Evolutionary conservation across 2,888 invertebrate species (phyloP), one percentile per base, ranked within the genome.

Genomic region (Perdita meconis): DNA sequence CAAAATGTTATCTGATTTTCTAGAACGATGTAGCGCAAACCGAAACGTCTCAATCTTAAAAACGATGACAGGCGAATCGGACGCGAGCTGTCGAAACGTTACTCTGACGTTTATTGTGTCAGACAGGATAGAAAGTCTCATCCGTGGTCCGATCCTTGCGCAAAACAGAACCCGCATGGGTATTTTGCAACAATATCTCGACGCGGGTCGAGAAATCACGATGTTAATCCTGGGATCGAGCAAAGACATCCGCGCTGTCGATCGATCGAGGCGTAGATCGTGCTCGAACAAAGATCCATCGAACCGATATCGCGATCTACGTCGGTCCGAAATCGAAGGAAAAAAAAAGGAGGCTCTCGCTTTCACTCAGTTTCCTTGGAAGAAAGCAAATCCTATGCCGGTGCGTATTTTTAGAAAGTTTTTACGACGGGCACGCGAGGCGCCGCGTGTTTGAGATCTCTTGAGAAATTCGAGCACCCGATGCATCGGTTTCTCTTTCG

Each of bases 371-470:
- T 72, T 67, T 78, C 47, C 67, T 47, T 24, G 38, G 68, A 78
- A 65, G 78, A 69, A 78, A 78, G 78, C 64, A 67, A 72, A 67
- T 71, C 63, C 67, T 65, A 60, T 71, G 59, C 55, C 26, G n/a
- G 63, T 55, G 44, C 24, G 69, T 66, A 69, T 69, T 71, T 79
- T 79, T 79, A 78, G 79, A 79, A 79, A 79, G 79, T 78, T 61
- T 51, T 47, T 30, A 34, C 56, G 10, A 2, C 47, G 22, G 30
- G 30, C 36, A 26, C 13, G 22, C 34, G 19, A 47, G n/a, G 38
- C 40, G 10, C 16, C 16, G n/a, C 22, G 24, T 34, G 44, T 26
- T 56, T n/a, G 5, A 44, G 10, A 51, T 36, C 13, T 24, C 16
- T 3, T 10, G 26, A 30, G 38, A 8, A 2, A 38, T 55, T 38